phyloP scores from a whole-genome alignment of 2,888 invertebrate species.

The Lysandra coridon region DNA sequence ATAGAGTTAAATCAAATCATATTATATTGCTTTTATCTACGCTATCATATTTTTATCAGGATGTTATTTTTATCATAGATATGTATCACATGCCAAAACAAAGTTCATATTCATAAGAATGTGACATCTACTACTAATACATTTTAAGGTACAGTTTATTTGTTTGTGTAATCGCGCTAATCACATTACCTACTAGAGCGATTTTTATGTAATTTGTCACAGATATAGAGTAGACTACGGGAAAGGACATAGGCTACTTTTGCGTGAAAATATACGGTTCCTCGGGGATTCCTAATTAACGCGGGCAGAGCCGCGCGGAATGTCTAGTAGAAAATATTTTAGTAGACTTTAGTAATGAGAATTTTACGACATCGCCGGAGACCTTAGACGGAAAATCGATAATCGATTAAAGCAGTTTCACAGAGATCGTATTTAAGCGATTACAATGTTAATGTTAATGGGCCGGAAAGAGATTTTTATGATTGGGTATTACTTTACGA shows the following conservation, averaged over 20 bases:
- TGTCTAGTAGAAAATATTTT: background rate
- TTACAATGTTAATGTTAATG: constrained; percentile 4
- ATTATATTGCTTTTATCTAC: background rate
- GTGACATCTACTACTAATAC: background rate
- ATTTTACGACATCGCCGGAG: background rate
- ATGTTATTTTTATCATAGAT: background rate
- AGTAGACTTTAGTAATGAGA: background rate
- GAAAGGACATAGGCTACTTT: background rate
- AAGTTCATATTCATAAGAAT: background rate
- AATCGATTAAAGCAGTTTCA: constrained; percentile 10
- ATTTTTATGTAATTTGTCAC: background rate
- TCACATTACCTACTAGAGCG: background rate
- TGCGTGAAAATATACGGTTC: background rate
- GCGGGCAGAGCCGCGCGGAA: background rate
- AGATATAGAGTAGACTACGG: background rate
- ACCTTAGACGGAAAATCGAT: constrained; percentile 3
- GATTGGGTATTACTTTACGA: constrained; percentile 13
- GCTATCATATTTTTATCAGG: background rate
- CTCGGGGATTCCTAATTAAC: background rate
- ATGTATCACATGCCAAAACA: background rate
- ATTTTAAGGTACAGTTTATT: background rate
- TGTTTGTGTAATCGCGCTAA: background rate
- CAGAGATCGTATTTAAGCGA: constrained; percentile 5
- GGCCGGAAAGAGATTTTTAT: constrained; percentile 5
- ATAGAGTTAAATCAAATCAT: background rate